Percentiles rank a stretch among this genome's conserved stretches.
These are phyloP conservation scores for Drosophila repletoides DNA, from an alignment of 1,140 invertebrate species.

Conservation along the genomic window DNA sequence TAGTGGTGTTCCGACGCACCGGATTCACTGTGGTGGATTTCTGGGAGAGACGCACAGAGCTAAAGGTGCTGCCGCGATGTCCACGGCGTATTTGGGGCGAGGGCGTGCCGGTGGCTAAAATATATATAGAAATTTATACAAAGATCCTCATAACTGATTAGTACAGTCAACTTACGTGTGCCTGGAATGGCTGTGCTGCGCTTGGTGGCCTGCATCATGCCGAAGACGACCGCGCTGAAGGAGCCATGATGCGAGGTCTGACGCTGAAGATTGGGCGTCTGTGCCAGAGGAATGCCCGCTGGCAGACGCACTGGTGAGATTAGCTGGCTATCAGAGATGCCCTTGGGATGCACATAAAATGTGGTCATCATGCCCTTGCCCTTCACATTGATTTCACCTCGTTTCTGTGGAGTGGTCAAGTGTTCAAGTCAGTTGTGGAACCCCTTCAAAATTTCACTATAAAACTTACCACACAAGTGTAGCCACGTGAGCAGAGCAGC, in stretches of 20 bases:
- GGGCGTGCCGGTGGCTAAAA: conserved; percentile 78
- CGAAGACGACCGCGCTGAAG: conserved; percentile 93
- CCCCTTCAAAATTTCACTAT: too few species aligned
- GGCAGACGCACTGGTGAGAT: conserved; percentile 72
- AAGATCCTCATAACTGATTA: neutral
- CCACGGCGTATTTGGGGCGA: conserved; percentile 78
- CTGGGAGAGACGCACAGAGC: conserved; percentile 83
- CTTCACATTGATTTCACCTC: conserved; percentile 94
- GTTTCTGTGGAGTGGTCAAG: conserved; percentile 83
- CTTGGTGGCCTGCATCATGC: conserved; percentile 90
- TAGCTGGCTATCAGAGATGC: conserved; percentile 83
- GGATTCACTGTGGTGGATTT: conserved; percentile 82
- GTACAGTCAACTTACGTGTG: conserved; percentile 77
- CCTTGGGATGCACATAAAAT: conserved; percentile 91
- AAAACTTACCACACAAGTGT: conserved; percentile 78
- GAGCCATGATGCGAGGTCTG: conserved; percentile 89
- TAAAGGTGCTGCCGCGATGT: conserved; percentile 83
- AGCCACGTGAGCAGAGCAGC: conserved; percentile 71
- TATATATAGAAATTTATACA: neutral
- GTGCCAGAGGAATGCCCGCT: conserved; percentile 72
- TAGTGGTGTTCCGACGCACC: conserved; percentile 83
- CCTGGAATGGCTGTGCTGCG: conserved; percentile 84
- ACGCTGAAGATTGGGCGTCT: conserved; percentile 83
- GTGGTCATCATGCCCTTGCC: conserved; percentile 98
- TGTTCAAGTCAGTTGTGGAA: neutral